phyloP scores from a whole-genome alignment of 1,140 invertebrate genomes.

The Antheraea mylitta region DNA sequence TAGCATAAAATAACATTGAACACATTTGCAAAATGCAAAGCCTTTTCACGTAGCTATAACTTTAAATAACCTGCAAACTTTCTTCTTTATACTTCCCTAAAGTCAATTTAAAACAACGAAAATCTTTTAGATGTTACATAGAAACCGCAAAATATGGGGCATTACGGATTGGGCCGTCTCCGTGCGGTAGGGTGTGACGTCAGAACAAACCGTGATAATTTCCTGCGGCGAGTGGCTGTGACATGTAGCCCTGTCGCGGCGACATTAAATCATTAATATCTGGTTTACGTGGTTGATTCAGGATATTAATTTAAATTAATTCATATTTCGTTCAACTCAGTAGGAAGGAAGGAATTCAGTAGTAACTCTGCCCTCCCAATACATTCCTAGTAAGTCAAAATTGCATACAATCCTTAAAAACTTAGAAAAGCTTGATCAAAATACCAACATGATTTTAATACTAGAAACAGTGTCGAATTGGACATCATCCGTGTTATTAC shows the following conservation, averaged over 20 bases:
- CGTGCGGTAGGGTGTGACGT: constrained; percentile 6
- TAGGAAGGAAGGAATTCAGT: no score
- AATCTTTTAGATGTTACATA: not conserved
- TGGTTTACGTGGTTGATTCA: not conserved
- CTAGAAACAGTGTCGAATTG: no score
- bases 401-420: no score
- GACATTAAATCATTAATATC: constrained; percentile 17
- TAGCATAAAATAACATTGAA: not conserved
- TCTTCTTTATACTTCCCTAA: not conserved
- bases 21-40: not conserved
- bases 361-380: no score
- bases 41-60: no score
- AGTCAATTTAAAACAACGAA: not conserved
- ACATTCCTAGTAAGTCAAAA: no score
- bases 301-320: not conserved
- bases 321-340: not conserved
- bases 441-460: no score
- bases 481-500: no score
- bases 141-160: not conserved
- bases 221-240: constrained; percentile 21
- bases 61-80: not conserved
- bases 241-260: constrained; percentile 14
- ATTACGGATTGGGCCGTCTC: not conserved
- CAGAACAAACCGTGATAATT: constrained; percentile 25
- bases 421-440: no score